Percentiles rank a stretch among this genome's conserved stretches.
Evolutionary conservation across 35 echinoderm and acorn worm species (phyloP).

Genomic region (Holothuria glaberrima): DNA sequence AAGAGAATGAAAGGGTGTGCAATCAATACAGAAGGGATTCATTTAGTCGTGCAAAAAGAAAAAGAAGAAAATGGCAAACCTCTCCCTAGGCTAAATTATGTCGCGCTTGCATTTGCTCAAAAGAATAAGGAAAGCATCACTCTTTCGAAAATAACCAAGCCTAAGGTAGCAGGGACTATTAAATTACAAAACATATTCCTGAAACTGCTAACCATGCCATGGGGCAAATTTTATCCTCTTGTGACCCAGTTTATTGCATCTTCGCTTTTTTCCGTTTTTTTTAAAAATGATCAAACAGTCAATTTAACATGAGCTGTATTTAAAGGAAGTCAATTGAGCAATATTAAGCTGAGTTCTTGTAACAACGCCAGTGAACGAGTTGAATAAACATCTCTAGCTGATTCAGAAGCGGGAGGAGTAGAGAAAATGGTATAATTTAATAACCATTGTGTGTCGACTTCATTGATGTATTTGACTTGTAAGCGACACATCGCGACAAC

Average conservation of each 20-base stretch:
- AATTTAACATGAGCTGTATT: constrained; percentile 49
- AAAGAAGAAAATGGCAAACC: too few species aligned
- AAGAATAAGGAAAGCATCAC: too few species aligned
- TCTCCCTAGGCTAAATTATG: too few species aligned
- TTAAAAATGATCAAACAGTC: constrained; percentile 5
- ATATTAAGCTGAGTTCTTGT: background rate
- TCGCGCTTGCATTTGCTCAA: too few species aligned
- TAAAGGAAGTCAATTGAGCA: constrained; percentile 22
- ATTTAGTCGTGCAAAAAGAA: too few species aligned
- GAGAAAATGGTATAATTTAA: constrained; percentile 29
- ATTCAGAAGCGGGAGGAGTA: background rate
- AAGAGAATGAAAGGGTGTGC: too few species aligned
- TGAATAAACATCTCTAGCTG: constrained; percentile 4
- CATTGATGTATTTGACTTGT: too few species aligned
- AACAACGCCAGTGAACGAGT: background rate
- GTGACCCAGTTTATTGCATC: constrained; percentile 21
- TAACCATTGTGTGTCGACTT: background rate
- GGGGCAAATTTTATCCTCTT: background rate
- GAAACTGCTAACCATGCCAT: background rate
- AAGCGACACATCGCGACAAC: too few species aligned
- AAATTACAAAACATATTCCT: constrained; percentile 42
- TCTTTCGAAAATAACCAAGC: too few species aligned
- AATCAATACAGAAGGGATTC: too few species aligned
- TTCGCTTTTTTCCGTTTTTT: background rate
- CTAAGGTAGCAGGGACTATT: background rate